Base-by-base conservation (phyloP, 2,797 vertebrate species). In the Melanogrammus aeglefinus region DNA sequence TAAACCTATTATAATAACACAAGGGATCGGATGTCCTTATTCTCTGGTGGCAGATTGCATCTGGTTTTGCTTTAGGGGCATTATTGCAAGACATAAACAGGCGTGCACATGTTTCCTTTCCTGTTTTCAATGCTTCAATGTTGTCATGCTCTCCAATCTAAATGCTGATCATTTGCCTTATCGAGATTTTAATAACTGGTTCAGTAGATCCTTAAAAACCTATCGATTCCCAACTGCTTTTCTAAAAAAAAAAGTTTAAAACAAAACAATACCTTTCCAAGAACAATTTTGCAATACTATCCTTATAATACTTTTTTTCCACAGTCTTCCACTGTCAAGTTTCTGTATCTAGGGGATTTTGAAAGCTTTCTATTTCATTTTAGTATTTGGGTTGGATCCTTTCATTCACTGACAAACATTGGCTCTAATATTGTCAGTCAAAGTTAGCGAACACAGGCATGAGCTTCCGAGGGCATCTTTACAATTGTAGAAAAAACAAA, bases 371-470 rank as follows among this genome's bases (percentile, higher is more conserved):
- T 6, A 18, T 72, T 72, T 16, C 6, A 4, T 72, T 35, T 72
- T 10, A 72, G 35, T 35, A 72, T 72, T 72, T 72, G 27, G 31
- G 70, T 72, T 35, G 70, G 70, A 35, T 72, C 66, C 27, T 74
- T 79, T 76, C 29, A 75, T 81, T 76, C 82, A 51, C 72, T 73
- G 71, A 78, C 75, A 44, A 66, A 74, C 72, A 72, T 44, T 72
- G 70, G 31, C 70, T 72, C 27, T 71, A 33, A 29, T 29, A 71
- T 29, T 18, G 33, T 72, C 57, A 24, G 35, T 8, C 51, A 4
- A 6, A 41, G 78, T 72, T 75, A 82, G 85, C 88, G 81, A 73
- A 77, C 79, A 75, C 79, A 77, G 83, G 86, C 78, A 69, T 27
- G 63, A 24, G 63, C 63, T 10, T 69, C 63, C 24, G n/a, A 9